Percentiles rank a stretch among this genome's conserved stretches.
These are phyloP conservation scores for Ormyrus thymus DNA, from an alignment of 2,888 invertebrate genomes.

Conservation along the genomic window DNA sequence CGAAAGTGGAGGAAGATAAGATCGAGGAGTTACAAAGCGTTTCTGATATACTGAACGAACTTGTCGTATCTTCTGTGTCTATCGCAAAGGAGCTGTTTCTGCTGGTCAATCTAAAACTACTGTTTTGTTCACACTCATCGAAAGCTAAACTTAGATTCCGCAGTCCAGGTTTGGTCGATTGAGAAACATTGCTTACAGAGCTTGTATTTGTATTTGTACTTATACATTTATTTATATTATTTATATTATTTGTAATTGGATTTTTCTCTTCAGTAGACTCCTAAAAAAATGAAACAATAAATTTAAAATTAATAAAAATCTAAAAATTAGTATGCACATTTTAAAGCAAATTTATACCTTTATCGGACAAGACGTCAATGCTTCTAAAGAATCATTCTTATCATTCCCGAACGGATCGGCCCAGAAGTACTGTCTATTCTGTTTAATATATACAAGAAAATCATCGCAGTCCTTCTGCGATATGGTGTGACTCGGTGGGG, in stretches of 20 bases:
- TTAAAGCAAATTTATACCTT: constrained; percentile 12
- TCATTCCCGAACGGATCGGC: constrained; percentile 62
- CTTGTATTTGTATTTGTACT: constrained; percentile 1
- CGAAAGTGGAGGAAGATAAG: constrained; percentile 48
- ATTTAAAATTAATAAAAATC: not conserved
- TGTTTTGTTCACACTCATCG: constrained; percentile 66
- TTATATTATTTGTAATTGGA: not conserved
- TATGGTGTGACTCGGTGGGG: constrained; percentile 85
- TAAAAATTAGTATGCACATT: not conserved
- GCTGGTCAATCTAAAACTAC: constrained; percentile 42
- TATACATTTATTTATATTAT: too few species aligned
- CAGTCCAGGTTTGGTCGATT: constrained; percentile 33
- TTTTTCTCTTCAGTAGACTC: constrained; percentile 26
- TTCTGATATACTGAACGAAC: constrained; percentile 43
- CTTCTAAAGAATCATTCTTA: constrained; percentile 2
- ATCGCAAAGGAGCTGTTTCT: constrained; percentile 13
- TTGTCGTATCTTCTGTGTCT: constrained; percentile 40
- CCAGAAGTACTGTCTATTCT: constrained; percentile 77
- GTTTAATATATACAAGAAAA: constrained; percentile 79
- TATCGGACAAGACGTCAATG: not conserved
- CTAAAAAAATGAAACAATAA: constrained; percentile 21
- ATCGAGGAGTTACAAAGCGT: constrained; percentile 51
- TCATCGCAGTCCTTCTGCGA: constrained; percentile 81
- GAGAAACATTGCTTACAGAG: constrained; percentile 5
- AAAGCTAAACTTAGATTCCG: constrained; percentile 67